These are phyloP conservation scores for Leptobrachium ailaonicum DNA, from an alignment of 2,113 vertebrate species.

Conservation along the genomic window DNA sequence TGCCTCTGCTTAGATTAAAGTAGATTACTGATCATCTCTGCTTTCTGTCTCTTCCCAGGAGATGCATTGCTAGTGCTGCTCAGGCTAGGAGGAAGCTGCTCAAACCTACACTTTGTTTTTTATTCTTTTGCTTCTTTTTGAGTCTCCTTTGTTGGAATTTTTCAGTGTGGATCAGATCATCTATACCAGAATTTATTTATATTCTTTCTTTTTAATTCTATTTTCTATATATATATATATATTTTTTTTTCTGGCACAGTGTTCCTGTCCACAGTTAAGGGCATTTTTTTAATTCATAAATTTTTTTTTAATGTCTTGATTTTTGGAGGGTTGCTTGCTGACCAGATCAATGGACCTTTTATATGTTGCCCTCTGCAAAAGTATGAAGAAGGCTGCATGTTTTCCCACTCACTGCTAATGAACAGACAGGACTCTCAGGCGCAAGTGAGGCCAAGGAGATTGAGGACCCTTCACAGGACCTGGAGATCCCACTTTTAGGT, in stretches of 20 bases:
- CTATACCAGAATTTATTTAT: not conserved
- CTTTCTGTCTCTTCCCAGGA: not conserved
- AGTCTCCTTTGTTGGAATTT: no score
- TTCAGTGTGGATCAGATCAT: no score
- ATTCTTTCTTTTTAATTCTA: no score
- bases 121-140: no score
- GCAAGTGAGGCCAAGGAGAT: not conserved
- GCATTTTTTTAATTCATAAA: not conserved
- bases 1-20: not conserved
- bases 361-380: conserved; percentile 52
- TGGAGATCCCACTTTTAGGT: conserved; percentile 43
- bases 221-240: not conserved
- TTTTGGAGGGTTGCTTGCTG: conserved; percentile 58
- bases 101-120: no score
- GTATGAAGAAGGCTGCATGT: conserved; percentile 52
- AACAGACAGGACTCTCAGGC: conserved; percentile 41
- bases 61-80: not conserved
- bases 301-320: conserved; percentile 45
- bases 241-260: not conserved
- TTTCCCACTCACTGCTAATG: conserved; percentile 52
- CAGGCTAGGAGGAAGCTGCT: not conserved
- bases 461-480: conserved; percentile 44
- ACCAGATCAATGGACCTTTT: conserved; percentile 50
- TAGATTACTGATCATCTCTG: not conserved
- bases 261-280: not conserved